Base-by-base conservation (phyloP, 2,888 invertebrate species). In the Eueremaeus valkanovi region DNA sequence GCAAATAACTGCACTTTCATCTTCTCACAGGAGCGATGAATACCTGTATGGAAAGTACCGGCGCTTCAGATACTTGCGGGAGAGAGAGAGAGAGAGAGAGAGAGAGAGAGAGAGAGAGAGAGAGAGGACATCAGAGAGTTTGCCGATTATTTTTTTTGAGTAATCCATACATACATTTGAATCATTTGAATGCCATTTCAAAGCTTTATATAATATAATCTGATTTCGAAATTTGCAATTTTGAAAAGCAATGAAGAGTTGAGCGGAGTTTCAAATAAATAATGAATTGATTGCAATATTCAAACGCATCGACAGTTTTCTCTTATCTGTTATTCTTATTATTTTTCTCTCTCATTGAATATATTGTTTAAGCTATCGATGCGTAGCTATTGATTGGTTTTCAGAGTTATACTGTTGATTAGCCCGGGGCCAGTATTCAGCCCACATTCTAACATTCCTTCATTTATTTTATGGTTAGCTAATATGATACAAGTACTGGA, bases 1-100 rank as follows among this genome's bases (percentile, higher is more conserved):
- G 29, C 63, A 63, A 63, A 63, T 63, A 63, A 63, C 63, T 63
- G 63, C 63, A 63, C 63, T 63, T 63, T 63, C 63, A 63, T 63
- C 63, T 63, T 63, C 63, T 31, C 63, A 63, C 63, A 63, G 63
- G 33, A 63, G 63, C 63, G 63, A 63, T 58, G 8, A 3, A 24
- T 27, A 58, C 58, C 45, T 55, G 11, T 63, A 58, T 58, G 27
- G 36, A 58, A 33, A n/a, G 29, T 29, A 33, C 63, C 63, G 16
- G 51, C 6, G 51, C n/a, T 51, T 51, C 51, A 51, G 3, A 51
- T n/a, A 51, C 3, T 51, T 6, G 42, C 9, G 18, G 21, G 9
- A 51, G 9, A 51, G 51, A 51, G 9, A 11, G 51, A 6, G 51
- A 18, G 51, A 51, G 51, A 51, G 51, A 51, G 51, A 51, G 51